phyloP scores from a whole-genome alignment of 2,888 invertebrate species.

The Habroteleia sp. region DNA sequence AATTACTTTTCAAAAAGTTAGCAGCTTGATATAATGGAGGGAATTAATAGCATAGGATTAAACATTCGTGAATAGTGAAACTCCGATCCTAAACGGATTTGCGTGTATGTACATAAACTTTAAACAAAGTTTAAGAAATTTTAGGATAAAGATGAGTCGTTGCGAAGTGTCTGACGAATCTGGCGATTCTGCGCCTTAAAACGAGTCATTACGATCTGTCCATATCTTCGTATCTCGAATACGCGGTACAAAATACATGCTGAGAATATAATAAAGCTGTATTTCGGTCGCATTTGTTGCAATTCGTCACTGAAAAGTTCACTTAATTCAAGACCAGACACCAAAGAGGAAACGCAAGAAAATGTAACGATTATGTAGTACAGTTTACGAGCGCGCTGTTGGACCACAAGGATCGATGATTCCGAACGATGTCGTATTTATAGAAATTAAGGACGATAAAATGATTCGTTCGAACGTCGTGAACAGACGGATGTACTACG shows the following conservation, averaged over 20 bases:
- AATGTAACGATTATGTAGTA: slow-evolving; percentile 38
- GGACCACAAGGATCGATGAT: slow-evolving; percentile 42
- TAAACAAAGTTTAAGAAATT: no score
- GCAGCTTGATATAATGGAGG: no score
- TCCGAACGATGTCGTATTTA: slow-evolving; percentile 44
- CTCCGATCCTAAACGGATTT: no score
- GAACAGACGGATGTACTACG: slow-evolving; percentile 61
- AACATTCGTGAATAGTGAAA: no score
- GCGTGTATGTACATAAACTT: no score
- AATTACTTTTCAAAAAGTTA: no score
- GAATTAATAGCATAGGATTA: no score
- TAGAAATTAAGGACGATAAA: slow-evolving; percentile 47
- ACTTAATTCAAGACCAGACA: slow-evolving; percentile 28
- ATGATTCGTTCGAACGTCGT: slow-evolving; percentile 54
- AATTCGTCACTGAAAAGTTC: slow-evolving; percentile 37
- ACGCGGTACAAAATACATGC: slow-evolving; percentile 51
- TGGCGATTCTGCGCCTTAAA: slow-evolving; percentile 41
- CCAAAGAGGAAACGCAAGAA: slow-evolving; percentile 32
- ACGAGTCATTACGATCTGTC: slow-evolving; percentile 40
- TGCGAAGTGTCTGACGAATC: slow-evolving; percentile 5
- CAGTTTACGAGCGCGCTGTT: slow-evolving; percentile 23
- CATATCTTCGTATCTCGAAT: slow-evolving; percentile 41
- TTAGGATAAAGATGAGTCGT: no score
- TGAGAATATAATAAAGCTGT: slow-evolving; percentile 39
- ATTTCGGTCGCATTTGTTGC: slow-evolving; percentile 18